These are phyloP conservation scores for Chrosomus eos DNA, from an alignment of 2,797 vertebrate genomes.

Conservation along the genomic window DNA sequence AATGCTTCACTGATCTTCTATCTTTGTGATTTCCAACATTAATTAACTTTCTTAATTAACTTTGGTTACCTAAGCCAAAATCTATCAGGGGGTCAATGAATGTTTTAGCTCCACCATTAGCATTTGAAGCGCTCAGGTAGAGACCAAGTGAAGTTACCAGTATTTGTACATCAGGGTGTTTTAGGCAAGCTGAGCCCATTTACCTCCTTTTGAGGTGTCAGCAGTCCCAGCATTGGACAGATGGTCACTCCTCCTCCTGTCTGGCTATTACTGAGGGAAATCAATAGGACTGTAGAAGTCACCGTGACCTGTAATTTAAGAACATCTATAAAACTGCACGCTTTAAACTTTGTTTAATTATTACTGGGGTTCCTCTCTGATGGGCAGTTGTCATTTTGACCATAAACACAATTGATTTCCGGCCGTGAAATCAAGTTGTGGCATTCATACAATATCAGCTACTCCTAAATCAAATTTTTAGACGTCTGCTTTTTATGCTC, in stretches of 20 bases:
- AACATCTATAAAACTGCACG: neutral
- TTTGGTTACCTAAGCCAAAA: constrained; percentile 20
- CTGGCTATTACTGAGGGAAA: constrained; percentile 22
- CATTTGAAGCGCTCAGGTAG: neutral
- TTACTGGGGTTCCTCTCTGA: constrained; percentile 12
- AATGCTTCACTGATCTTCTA: neutral
- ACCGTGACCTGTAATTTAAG: constrained; percentile 28
- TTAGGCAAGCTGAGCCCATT: constrained; percentile 20
- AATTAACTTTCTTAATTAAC: constrained; percentile 35
- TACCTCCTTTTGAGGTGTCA: constrained; percentile 13
- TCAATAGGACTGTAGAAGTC: constrained; percentile 31
- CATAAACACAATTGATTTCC: constrained; percentile 17
- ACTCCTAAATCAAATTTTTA: constrained; percentile 23
- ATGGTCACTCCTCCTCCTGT: constrained; percentile 14
- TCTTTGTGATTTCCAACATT: neutral
- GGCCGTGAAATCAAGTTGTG: constrained; percentile 26
- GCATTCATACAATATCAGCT: constrained; percentile 13
- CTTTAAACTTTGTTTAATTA: constrained; percentile 24
- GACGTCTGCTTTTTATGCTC: constrained; percentile 9
- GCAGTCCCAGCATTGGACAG: constrained; percentile 21
- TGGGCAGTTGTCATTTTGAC: neutral
- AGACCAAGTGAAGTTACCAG: constrained; percentile 11
- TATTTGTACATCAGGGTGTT: neutral
- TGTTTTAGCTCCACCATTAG: constrained; percentile 7
- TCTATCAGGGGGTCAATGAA: constrained; percentile 21